phyloP scores from a whole-genome alignment of 2,113 vertebrate genomes.

The Rhineura floridana region DNA sequence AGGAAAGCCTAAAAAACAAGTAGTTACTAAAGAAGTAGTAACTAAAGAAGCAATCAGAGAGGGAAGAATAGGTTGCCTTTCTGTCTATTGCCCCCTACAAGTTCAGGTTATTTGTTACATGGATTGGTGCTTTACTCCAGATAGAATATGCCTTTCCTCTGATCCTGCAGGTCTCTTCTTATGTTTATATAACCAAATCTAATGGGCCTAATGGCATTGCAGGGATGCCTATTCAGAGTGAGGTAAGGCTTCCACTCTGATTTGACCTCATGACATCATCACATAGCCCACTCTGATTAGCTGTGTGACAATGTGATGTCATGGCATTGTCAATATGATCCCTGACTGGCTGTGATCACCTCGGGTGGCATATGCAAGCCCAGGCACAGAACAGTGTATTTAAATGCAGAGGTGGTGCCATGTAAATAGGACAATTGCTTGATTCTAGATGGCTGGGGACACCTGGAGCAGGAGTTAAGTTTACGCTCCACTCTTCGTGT shows the following conservation, averaged over 20 bases:
- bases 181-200: background rate
- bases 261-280: background rate
- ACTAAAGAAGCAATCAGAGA: too few species aligned
- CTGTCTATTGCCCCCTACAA: too few species aligned
- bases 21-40: too few species aligned
- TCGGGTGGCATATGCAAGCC: background rate
- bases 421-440: background rate
- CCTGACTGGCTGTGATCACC: background rate
- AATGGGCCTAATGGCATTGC: background rate
- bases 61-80: too few species aligned
- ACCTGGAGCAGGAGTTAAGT: background rate
- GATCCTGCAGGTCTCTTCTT: too few species aligned
- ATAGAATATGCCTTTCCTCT: too few species aligned
- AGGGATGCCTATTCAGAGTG: background rate
- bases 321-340: too few species aligned
- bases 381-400: background rate
- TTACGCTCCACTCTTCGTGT: too few species aligned
- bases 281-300: background rate
- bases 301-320: background rate
- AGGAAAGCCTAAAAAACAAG: too few species aligned
- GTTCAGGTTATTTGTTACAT: too few species aligned
- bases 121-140: too few species aligned
- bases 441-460: background rate
- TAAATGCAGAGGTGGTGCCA: background rate
- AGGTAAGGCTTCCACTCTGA: background rate